phyloP scores from a whole-genome alignment of 2,888 invertebrate genomes.

The Latrodectus elegans region DNA sequence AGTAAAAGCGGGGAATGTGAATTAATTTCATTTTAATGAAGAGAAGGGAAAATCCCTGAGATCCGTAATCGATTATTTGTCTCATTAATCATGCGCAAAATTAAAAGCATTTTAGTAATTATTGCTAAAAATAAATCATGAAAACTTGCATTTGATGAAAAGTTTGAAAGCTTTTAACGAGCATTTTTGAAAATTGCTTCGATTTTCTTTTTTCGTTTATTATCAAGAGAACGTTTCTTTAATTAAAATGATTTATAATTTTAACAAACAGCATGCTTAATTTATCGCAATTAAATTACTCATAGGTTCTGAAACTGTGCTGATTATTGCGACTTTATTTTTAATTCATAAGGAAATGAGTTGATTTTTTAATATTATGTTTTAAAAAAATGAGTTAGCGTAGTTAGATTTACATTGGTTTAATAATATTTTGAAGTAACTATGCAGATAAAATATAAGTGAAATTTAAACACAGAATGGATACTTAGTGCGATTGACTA shows the following conservation, averaged over 20 bases:
- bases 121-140: conserved; percentile 25
- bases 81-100: conserved; percentile 61
- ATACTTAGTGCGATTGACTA: no score
- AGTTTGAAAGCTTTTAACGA: conserved; percentile 26
- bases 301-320: no score
- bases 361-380: no score
- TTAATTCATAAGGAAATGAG: no score
- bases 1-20: conserved; percentile 12
- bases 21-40: conserved; percentile 66
- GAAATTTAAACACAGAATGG: no score
- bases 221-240: conserved; percentile 44
- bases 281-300: conserved; percentile 35
- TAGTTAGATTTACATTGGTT: no score
- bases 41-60: conserved; percentile 27
- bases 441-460: no score
- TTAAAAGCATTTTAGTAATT: conserved; percentile 60
- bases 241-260: conserved; percentile 63
- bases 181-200: neutral
- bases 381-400: no score
- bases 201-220: neutral
- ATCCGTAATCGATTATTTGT: conserved; percentile 54
- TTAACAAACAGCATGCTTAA: conserved; percentile 53
- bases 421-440: no score
- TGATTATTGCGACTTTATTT: no score
- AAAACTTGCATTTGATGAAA: conserved; percentile 34